These are phyloP conservation scores for Falco punctatus DNA, from an alignment of 2,113 vertebrate species.

Conservation along the genomic window DNA sequence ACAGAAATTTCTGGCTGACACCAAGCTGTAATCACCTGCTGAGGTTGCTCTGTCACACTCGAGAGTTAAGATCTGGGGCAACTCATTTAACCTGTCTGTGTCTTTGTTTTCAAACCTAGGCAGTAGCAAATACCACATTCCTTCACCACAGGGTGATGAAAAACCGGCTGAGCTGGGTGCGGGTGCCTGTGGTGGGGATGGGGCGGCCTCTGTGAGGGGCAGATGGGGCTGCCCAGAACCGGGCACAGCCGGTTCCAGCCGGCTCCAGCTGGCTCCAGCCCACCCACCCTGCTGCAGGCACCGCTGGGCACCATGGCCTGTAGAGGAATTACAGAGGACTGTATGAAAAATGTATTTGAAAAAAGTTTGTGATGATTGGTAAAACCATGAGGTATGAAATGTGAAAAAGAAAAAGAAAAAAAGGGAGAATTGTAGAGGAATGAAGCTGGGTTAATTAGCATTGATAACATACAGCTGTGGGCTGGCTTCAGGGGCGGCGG, in stretches of 20 bases:
- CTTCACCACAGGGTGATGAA: neutral
- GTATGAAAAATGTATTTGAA: too few relatives aligned
- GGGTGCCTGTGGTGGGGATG: accelerated
- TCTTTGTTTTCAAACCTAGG: neutral
- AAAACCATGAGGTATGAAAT: too few relatives aligned
- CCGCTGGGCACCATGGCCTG: accelerated
- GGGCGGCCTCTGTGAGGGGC: neutral
- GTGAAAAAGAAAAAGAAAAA: too few relatives aligned
- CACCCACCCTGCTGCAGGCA: neutral
- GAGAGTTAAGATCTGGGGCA: neutral
- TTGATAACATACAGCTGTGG: too few relatives aligned
- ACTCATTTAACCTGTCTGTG: neutral
- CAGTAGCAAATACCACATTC: neutral
- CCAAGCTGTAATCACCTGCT: neutral
- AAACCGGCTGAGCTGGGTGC: neutral
- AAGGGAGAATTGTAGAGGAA: too few relatives aligned
- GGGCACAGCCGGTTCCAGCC: too few relatives aligned
- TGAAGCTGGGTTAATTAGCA: too few relatives aligned
- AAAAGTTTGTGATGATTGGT: too few relatives aligned
- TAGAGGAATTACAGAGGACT: too few relatives aligned
- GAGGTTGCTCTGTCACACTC: neutral
- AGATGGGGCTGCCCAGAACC: accelerated
- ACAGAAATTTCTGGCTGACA: neutral
- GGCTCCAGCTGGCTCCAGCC: neutral
- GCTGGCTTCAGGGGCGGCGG: too few relatives aligned